Evolutionary conservation across 2,113 vertebrate species (phyloP).

Genomic region (Malaclemys terrapin): DNA sequence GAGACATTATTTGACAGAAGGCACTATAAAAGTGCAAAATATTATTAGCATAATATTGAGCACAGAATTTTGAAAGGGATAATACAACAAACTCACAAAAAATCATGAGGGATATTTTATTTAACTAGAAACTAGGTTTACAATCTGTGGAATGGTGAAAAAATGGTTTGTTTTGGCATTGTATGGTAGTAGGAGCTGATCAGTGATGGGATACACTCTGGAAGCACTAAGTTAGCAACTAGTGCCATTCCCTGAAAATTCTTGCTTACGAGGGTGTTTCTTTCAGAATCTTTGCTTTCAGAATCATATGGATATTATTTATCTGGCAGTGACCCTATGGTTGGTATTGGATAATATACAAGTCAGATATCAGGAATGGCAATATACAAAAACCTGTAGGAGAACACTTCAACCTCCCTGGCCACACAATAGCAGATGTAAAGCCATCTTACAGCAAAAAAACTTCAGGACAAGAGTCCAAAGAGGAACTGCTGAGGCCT

Average conservation of each 20-base stretch:
- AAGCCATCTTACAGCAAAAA: too few relatives aligned
- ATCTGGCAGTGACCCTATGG: not conserved
- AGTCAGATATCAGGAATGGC: too few relatives aligned
- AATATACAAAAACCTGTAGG: too few relatives aligned
- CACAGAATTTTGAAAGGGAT: not conserved
- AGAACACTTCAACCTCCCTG: too few relatives aligned
- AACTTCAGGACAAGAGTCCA: too few relatives aligned
- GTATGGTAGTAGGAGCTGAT: not conserved
- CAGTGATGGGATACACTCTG: not conserved
- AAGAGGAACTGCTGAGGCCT: too few relatives aligned
- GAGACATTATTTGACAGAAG: not conserved
- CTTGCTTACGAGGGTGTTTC: not conserved
- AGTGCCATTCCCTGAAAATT: fast-evolving
- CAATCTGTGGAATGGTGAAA: not conserved
- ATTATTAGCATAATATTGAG: not conserved
- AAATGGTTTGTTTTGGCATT: not conserved
- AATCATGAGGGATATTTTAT: not conserved
- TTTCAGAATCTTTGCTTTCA: not conserved
- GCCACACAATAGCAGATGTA: too few relatives aligned
- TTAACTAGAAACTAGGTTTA: not conserved
- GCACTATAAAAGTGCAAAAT: not conserved
- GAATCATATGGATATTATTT: not conserved
- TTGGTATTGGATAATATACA: not conserved
- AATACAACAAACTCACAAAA: not conserved
- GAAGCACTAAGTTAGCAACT: not conserved